phyloP scores from a whole-genome alignment of 2,888 invertebrate genomes.

The Quadroppia sp. region DNA sequence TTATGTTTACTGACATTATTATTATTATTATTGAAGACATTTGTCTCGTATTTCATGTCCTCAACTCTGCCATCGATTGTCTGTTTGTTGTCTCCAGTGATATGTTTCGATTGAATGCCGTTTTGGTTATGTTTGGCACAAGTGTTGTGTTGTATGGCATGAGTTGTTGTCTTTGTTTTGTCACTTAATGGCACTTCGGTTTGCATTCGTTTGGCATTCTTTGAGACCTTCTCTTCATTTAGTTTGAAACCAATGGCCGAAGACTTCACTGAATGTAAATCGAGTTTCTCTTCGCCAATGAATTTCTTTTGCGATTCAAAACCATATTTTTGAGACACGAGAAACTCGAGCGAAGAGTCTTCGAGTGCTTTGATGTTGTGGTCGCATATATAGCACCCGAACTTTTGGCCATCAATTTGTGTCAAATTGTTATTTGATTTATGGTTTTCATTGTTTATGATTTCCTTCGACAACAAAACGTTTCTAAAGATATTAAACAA shows the following conservation, averaged over 20 bases:
- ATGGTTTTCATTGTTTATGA: background rate
- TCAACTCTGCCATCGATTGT: background rate
- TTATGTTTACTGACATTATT: background rate
- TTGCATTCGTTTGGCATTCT: background rate
- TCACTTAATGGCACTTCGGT: slow-evolving; percentile 3
- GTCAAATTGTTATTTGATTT: background rate
- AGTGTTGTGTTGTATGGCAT: background rate
- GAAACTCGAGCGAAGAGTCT: background rate
- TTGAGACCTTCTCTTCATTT: background rate
- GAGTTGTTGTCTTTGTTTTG: background rate
- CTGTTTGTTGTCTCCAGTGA: background rate
- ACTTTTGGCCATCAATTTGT: slow-evolving; percentile 2
- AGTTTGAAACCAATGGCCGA: background rate
- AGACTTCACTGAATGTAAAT: background rate
- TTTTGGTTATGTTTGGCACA: slow-evolving; percentile 15
- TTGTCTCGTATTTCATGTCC: background rate
- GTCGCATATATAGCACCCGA: slow-evolving; percentile 12
- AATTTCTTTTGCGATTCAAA: background rate
- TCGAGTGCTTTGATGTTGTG: slow-evolving; percentile 7
- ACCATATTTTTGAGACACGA: background rate
- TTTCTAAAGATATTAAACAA: slow-evolving; percentile 4
- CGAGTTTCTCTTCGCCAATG: background rate
- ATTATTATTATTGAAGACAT: too few relatives aligned
- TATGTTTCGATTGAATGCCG: background rate
- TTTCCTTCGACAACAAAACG: slow-evolving; percentile 18